A percentile compares a stretch with the other conserved stretches of the same genome.
phyloP scores from a whole-genome alignment of 2,797 vertebrate genomes.

The Botia almorhae region DNA sequence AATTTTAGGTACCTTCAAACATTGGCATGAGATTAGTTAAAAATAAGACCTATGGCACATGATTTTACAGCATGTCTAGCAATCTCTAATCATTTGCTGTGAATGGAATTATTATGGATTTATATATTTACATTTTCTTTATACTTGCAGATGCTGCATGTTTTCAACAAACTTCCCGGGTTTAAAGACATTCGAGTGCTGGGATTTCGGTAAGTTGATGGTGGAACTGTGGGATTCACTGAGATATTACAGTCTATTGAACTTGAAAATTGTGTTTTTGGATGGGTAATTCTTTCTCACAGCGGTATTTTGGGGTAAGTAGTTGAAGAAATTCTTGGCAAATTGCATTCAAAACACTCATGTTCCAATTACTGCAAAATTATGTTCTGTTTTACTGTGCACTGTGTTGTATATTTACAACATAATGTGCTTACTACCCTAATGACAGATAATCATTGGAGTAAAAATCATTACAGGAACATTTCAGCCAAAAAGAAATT shows the following conservation, averaged over 20 bases:
- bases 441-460: neutral
- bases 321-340: slow-evolving; percentile 29
- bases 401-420: neutral
- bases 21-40: slow-evolving; percentile 35
- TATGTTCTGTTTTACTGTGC: neutral
- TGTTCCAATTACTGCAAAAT: slow-evolving; percentile 27
- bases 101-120: neutral
- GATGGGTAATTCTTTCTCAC: slow-evolving; percentile 42
- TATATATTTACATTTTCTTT: slow-evolving; percentile 19
- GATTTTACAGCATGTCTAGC: slow-evolving; percentile 18
- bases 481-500: neutral
- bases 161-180: slow-evolving; percentile 90
- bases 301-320: slow-evolving; percentile 16
- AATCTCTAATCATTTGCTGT: slow-evolving; percentile 7
- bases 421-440: neutral
- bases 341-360: slow-evolving; percentile 20
- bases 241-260: slow-evolving; percentile 49
- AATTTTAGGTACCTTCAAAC: slow-evolving; percentile 36
- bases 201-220: slow-evolving; percentile 87
- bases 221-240: slow-evolving; percentile 44
- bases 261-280: slow-evolving; percentile 58
- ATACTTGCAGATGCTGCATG: slow-evolving; percentile 83
- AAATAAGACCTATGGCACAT: slow-evolving; percentile 40
- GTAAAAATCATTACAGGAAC: neutral
- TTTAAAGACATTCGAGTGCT: slow-evolving; percentile 90